These are phyloP conservation scores for Umimayanthus chanpuru DNA, from an alignment of 92 coral and sea anemone species.

Conservation along the genomic window DNA sequence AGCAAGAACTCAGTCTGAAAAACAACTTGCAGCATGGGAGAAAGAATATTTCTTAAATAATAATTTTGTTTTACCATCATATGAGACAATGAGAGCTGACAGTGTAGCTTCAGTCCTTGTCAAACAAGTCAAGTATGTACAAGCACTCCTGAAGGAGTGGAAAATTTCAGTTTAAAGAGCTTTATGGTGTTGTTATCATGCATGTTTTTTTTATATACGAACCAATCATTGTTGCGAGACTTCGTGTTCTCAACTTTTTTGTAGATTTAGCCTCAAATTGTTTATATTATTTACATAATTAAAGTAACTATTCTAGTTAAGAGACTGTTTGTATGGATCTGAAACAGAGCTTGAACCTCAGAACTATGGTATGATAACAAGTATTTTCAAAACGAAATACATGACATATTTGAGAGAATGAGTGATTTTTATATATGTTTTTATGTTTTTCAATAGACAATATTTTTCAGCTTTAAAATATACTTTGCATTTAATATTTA, in stretches of 20 bases:
- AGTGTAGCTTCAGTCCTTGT: slow-evolving; percentile 47
- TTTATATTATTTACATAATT: no score
- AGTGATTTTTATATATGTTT: neutral
- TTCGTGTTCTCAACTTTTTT: no score
- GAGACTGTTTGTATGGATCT: no score
- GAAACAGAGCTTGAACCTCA: no score
- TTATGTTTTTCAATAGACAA: neutral
- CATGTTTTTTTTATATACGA: no score
- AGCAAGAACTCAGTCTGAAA: slow-evolving; percentile 33
- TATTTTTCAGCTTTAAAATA: neutral
- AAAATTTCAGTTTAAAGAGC: slow-evolving; percentile 36
- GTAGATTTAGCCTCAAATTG: no score
- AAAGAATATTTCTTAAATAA: slow-evolving; percentile 56
- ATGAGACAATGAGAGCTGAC: slow-evolving; percentile 57
- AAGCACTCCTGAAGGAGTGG: slow-evolving; percentile 63
- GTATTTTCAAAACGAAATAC: neutral
- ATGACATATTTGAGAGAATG: neutral
- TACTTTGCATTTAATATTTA: neutral
- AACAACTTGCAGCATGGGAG: slow-evolving; percentile 60
- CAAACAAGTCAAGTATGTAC: slow-evolving; percentile 56
- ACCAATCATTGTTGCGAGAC: neutral
- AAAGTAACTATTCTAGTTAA: no score
- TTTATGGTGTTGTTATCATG: neutral
- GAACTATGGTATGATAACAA: neutral
- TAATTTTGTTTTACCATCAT: slow-evolving; percentile 55